Evolutionary conservation across 2,888 invertebrate species (phyloP), one percentile per base, ranked within the genome.

Genomic region (Neocrepidodera transversa): DNA sequence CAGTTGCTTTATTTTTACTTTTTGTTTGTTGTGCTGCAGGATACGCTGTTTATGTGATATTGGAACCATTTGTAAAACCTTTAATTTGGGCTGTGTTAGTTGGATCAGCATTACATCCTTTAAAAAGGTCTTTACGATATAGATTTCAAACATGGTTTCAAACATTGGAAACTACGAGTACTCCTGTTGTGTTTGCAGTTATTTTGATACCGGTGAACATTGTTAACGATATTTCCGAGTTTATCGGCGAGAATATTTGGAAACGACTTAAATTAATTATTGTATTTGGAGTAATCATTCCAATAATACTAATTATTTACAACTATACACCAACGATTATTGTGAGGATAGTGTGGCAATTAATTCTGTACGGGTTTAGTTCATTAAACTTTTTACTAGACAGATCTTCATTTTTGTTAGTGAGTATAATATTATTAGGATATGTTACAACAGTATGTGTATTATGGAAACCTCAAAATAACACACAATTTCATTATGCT

Each of bases 101-200:
- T 72, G 99, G 99, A n/a, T 95, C 97, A 0, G 91, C 97, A 32
- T 83, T 98, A n/a, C 95, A 96, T 79, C 98, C 98, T 0, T 90
- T 96, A 74, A 98, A 98, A 79, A 86, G 90, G 62, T 88, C 86
- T 55, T 79, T 97, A 40, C 88, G 94, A 0, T 87, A 87, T 60
- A 82, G 86, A 61, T 83, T 94, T 16, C 87, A 90, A 69, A 84
- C 86, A 66, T 95, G 95, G 95, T 89, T 94, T 74, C 83, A 86
- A 71, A 81, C 83, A 52, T 76, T 90, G 36, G 89, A 91, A 72
- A 83, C 85, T 60, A 84, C 86, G 0, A 83, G 86, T 63, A 87
- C 86, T 2, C 89, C 90, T 68, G 82, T 91, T 30, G 72, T 90
- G 42, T 74, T 87, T 20, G 82, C 83, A 18, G 57, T 80, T 20